These are phyloP conservation scores for Pheosia gnoma DNA, from an alignment of 2,888 invertebrate genomes.

Conservation along the genomic window DNA sequence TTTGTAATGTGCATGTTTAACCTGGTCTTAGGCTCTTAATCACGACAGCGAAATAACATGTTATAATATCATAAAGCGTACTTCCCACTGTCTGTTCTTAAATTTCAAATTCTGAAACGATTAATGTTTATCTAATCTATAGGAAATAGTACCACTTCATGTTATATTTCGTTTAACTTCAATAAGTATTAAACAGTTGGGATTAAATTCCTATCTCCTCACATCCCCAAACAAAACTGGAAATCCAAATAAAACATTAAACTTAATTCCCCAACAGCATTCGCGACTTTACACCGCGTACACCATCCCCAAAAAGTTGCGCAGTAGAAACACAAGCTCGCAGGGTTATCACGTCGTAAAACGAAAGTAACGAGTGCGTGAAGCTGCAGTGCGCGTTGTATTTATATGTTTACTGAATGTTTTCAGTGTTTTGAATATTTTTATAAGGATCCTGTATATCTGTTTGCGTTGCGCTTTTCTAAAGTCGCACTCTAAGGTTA, in stretches of 20 bases:
- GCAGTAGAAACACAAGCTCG: conserved; percentile 44
- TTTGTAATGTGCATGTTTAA: neutral
- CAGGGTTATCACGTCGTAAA: conserved; percentile 62
- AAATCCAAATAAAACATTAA: conserved; percentile 26
- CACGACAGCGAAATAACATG: neutral
- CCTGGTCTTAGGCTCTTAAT: too few relatives aligned
- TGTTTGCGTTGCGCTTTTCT: too few relatives aligned
- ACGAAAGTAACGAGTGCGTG: conserved; percentile 54
- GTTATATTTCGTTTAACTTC: neutral
- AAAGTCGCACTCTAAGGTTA: too few relatives aligned
- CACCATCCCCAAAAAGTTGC: conserved; percentile 45
- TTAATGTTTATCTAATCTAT: too few relatives aligned
- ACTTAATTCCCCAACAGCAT: conserved; percentile 32
- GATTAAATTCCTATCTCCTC: neutral
- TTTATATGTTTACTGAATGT: conserved; percentile 33
- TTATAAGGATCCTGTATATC: neutral
- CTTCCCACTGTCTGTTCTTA: too few relatives aligned
- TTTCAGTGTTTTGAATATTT: conserved; percentile 12
- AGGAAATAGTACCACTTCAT: too few relatives aligned
- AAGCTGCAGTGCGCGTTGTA: conserved; percentile 45
- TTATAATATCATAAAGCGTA: neutral
- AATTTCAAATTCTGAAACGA: too few relatives aligned
- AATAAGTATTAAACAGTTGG: neutral
- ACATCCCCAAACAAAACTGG: conserved; percentile 20
- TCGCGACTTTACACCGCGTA: conserved; percentile 31